Conservation (phyloP, 2,113 vertebrate species). For the Naja naja region DNA sequence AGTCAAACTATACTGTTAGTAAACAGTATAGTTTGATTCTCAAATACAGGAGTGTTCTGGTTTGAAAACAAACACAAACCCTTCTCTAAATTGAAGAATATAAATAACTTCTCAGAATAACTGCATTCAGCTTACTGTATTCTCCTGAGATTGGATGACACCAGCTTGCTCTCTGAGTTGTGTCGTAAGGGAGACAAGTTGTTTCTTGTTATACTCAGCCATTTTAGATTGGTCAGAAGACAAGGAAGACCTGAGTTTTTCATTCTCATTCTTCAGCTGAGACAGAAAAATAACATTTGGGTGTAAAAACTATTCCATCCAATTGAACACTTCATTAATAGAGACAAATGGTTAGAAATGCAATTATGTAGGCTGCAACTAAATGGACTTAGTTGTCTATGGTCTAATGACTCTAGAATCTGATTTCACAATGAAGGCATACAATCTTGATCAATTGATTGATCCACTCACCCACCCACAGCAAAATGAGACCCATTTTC, state of each 20-base stretch:
- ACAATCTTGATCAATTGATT: neutral
- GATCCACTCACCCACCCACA: too few species aligned
- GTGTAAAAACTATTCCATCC: fast-evolving
- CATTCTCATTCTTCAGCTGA: conserved; percentile 63
- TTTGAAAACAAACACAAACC: neutral
- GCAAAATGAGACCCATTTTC: neutral
- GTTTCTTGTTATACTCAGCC: conserved; percentile 34
- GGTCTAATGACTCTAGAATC: neutral
- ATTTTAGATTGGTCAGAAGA: conserved; percentile 56
- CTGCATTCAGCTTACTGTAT: conserved; percentile 55
- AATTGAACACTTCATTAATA: neutral
- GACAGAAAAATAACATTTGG: neutral
- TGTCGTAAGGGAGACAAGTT: conserved; percentile 48
- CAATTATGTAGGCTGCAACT: neutral
- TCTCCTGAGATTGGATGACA: conserved; percentile 57
- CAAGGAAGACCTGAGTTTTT: conserved; percentile 45
- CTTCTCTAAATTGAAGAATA: neutral
- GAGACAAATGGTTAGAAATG: neutral
- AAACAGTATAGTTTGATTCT: neutral
- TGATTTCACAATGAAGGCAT: neutral
- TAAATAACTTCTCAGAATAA: neutral
- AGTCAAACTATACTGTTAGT: neutral
- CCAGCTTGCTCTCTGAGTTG: conserved; percentile 54
- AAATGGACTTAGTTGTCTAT: neutral
- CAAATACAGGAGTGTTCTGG: neutral